Conservation (phyloP, 1,140 invertebrate genomes). For the Tenebrio molitor region DNA sequence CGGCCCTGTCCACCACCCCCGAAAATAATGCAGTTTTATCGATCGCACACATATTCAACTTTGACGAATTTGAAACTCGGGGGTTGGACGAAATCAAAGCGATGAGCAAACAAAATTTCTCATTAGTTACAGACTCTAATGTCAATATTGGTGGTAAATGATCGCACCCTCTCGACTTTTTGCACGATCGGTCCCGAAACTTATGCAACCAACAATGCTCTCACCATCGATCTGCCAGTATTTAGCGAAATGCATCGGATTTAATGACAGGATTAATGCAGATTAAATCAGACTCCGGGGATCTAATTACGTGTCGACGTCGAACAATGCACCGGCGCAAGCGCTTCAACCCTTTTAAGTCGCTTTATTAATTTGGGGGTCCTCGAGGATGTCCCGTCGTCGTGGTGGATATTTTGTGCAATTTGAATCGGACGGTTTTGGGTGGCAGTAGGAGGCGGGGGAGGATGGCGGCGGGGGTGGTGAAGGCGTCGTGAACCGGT, state of each 20-base stretch:
- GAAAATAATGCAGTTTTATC: constrained; percentile 9
- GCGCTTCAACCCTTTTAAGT: constrained; percentile 32
- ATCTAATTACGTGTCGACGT: constrained; percentile 44
- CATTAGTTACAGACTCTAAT: constrained; percentile 29
- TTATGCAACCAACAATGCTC: constrained; percentile 23
- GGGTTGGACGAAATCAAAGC: constrained; percentile 28
- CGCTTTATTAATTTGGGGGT: constrained; percentile 19
- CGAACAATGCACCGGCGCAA: constrained; percentile 36
- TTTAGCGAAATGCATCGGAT: constrained; percentile 43
- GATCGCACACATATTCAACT: constrained; percentile 12
- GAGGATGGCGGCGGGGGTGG: background rate
- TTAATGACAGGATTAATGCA: constrained; percentile 49
- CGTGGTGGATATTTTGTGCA: constrained; percentile 4
- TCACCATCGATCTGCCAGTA: too few species aligned
- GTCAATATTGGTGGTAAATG: constrained; percentile 43
- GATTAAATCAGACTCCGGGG: constrained; percentile 48
- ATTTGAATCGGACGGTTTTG: constrained; percentile 17
- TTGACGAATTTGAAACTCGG: constrained; percentile 12
- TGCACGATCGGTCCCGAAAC: background rate
- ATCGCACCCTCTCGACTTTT: constrained; percentile 33
- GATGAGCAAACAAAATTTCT: constrained; percentile 41
- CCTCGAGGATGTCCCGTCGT: background rate
- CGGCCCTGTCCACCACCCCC: too few species aligned
- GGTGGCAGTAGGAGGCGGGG: constrained; percentile 1
- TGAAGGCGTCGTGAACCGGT: constrained; percentile 38